Conservation (phyloP, 2,888 invertebrate species). For the Drosophila picticornis region DNA sequence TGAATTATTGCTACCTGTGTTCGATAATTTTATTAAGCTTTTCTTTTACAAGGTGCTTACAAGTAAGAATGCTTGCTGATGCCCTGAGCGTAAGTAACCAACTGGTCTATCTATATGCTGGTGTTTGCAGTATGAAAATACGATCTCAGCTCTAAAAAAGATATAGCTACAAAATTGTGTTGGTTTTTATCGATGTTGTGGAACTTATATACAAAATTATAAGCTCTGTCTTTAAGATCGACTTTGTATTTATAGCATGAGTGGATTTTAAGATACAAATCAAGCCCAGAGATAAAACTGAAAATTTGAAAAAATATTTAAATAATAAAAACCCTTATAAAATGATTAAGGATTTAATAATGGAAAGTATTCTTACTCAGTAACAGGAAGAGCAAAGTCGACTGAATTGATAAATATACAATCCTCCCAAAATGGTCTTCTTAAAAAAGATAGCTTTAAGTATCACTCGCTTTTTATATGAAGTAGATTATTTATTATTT, state of each 20-base stretch:
- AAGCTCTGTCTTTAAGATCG: not conserved
- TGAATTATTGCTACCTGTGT: not conserved
- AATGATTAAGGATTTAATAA: not conserved
- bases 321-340: not conserved
- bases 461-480: not conserved
- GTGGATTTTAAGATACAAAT: not conserved
- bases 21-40: not conserved
- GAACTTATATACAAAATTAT: too few species aligned
- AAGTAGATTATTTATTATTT: not conserved
- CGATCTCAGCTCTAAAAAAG: not conserved
- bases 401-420: not conserved
- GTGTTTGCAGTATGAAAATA: not conserved
- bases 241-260: too few species aligned
- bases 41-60: not conserved
- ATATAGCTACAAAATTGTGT: too few species aligned
- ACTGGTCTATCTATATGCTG: not conserved
- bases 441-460: not conserved
- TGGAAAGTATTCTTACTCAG: not conserved
- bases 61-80: not conserved
- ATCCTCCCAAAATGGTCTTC: not conserved
- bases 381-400: not conserved
- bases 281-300: not conserved
- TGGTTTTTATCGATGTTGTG: too few species aligned
- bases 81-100: not conserved
- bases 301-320: not conserved